phyloP scores from a whole-genome alignment of 2,888 invertebrate species.

The Buathra laborator region DNA sequence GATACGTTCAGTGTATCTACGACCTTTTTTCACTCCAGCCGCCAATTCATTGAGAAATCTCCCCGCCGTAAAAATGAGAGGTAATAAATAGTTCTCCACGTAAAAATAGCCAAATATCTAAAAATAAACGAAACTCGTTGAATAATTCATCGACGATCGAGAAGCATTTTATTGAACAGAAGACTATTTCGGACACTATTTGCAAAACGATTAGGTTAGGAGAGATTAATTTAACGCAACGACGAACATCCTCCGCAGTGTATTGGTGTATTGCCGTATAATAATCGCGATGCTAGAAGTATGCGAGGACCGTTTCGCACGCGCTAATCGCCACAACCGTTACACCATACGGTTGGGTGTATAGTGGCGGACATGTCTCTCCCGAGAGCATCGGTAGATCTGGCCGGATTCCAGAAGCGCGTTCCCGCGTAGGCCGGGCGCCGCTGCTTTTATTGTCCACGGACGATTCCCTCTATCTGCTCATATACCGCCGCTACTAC shows the following conservation, averaged over 20 bases:
- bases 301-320: slow-evolving; percentile 62
- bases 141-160: slow-evolving; percentile 9
- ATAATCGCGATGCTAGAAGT: slow-evolving; percentile 30
- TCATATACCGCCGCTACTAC: slow-evolving; percentile 22
- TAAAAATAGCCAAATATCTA: not conserved
- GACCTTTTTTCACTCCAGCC: no score
- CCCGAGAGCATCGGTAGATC: slow-evolving; percentile 54
- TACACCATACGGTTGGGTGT: slow-evolving; percentile 46
- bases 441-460: slow-evolving; percentile 68
- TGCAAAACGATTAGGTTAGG: slow-evolving; percentile 26
- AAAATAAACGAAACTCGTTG: slow-evolving; percentile 8
- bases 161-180: not conserved
- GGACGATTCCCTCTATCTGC: slow-evolving; percentile 34
- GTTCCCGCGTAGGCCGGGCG: slow-evolving; percentile 61
- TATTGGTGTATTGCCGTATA: not conserved
- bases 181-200: not conserved
- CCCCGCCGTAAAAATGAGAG: no score
- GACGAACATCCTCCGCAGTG: slow-evolving; percentile 32
- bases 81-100: not conserved
- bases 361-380: slow-evolving; percentile 21
- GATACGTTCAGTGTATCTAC: no score
- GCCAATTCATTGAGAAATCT: no score
- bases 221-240: slow-evolving; percentile 50
- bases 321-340: slow-evolving; percentile 67
- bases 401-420: slow-evolving; percentile 70